Evolutionary conservation across 2,888 invertebrate genomes (phyloP).

Genomic region (Podotricha telesiphe): DNA sequence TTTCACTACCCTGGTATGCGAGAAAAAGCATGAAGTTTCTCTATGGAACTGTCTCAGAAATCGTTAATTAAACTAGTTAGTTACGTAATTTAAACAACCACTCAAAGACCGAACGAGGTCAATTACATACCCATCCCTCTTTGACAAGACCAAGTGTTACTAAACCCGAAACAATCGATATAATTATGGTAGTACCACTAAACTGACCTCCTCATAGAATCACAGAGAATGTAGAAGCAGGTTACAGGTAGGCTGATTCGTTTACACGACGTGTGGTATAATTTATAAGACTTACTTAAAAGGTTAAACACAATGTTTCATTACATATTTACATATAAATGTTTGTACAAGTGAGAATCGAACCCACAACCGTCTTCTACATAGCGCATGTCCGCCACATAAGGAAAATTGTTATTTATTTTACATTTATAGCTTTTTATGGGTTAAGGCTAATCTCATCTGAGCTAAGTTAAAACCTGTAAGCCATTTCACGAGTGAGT

Average conservation of each 20-base stretch:
- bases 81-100: not conserved
- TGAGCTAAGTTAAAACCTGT: slow-evolving; percentile 20
- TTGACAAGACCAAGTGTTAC: not conserved
- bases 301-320: too few species aligned
- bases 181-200: not conserved
- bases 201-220: not conserved
- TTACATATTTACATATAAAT: too few species aligned
- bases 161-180: not conserved
- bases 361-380: too few species aligned
- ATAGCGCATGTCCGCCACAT: too few species aligned
- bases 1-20: too few species aligned
- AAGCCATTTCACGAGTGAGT: slow-evolving; percentile 25
- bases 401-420: too few species aligned
- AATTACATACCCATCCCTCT: not conserved
- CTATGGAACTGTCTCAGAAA: too few species aligned
- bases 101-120: not conserved
- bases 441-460: slow-evolving; percentile 18
- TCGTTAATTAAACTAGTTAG: not conserved
- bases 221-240: not conserved
- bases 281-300: too few species aligned
- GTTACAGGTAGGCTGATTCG: too few species aligned
- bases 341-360: too few species aligned
- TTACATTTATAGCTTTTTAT: slow-evolving; percentile 2
- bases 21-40: too few species aligned
- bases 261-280: too few species aligned